Evolutionary conservation across 2,113 vertebrate species (phyloP).

Genomic region (Paratilapia polleni): DNA sequence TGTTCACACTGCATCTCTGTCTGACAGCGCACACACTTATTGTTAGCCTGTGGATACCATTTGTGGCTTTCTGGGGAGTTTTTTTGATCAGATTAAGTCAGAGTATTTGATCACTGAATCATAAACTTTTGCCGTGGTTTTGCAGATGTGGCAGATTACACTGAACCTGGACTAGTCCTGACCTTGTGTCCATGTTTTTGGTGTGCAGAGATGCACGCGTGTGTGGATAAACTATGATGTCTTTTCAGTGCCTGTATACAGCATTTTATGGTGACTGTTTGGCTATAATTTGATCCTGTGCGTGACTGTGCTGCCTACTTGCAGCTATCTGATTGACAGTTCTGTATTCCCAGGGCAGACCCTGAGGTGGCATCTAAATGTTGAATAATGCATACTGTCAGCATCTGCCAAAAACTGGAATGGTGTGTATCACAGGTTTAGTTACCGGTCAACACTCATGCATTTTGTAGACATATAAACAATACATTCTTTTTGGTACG

Average conservation of each 20-base stretch:
- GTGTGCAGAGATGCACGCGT: background rate
- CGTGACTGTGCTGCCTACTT: background rate
- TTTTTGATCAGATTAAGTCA: background rate
- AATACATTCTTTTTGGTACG: slow-evolving; percentile 1
- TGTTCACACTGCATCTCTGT: background rate
- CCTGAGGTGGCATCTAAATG: slow-evolving; percentile 26
- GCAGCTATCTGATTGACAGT: background rate
- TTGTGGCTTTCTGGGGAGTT: background rate
- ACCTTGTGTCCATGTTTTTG: background rate
- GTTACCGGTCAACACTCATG: background rate
- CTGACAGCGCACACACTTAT: background rate
- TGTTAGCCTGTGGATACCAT: background rate
- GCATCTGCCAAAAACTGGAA: background rate
- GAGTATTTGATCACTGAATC: accelerated
- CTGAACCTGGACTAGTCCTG: background rate
- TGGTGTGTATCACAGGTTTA: background rate
- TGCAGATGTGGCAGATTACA: background rate
- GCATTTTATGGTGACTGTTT: background rate
- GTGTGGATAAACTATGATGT: background rate
- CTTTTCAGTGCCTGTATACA: background rate
- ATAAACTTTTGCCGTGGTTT: background rate
- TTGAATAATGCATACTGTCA: slow-evolving; percentile 55
- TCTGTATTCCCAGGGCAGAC: slow-evolving; percentile 11
- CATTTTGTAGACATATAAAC: slow-evolving; percentile 12
- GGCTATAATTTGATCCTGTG: background rate